A percentile compares a stretch with the other conserved stretches of the same genome.
These are phyloP conservation scores for Spodoptera litura DNA, from an alignment of 1,140 invertebrate genomes.

Conservation along the genomic window DNA sequence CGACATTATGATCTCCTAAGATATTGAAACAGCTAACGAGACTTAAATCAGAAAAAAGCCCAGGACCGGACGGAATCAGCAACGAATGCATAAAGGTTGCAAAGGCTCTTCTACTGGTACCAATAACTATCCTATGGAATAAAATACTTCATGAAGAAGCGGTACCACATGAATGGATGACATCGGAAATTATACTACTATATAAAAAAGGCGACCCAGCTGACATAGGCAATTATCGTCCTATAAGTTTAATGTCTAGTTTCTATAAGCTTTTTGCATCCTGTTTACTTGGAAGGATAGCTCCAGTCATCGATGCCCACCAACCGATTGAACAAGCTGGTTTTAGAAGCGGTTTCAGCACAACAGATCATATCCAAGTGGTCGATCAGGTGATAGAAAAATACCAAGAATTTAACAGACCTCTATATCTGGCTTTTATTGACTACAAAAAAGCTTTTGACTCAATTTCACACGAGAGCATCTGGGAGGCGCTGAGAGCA, in stretches of 20 bases:
- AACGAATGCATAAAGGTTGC: conserved; percentile 55
- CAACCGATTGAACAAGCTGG: too few species aligned
- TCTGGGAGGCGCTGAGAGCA: too few species aligned
- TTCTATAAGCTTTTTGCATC: conserved; percentile 66
- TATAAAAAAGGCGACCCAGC: conserved; percentile 66
- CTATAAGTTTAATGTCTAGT: conserved; percentile 67
- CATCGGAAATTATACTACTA: conserved; percentile 64
- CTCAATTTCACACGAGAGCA: too few species aligned
- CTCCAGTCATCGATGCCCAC: conserved; percentile 53
- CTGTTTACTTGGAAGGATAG: conserved; percentile 57
- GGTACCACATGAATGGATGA: conserved; percentile 58
- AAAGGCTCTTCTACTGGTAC: conserved; percentile 49
- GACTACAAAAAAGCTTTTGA: too few species aligned
- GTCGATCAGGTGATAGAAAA: too few species aligned
- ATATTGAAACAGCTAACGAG: conserved; percentile 49
- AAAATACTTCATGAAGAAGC: conserved; percentile 57
- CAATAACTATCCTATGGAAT: conserved; percentile 54
- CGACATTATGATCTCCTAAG: too few species aligned
- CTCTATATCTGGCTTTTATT: too few species aligned
- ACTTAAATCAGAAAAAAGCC: too few species aligned
- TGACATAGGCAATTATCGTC: conserved; percentile 65
- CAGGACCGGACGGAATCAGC: conserved; percentile 48
- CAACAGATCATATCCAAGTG: too few species aligned
- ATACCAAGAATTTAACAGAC: too few species aligned
- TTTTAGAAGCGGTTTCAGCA: too few species aligned